A percentile compares a stretch with the other conserved stretches of the same genome.
Evolutionary conservation across 2,888 invertebrate species (phyloP).

Genomic region (Trissolcus japonicus): DNA sequence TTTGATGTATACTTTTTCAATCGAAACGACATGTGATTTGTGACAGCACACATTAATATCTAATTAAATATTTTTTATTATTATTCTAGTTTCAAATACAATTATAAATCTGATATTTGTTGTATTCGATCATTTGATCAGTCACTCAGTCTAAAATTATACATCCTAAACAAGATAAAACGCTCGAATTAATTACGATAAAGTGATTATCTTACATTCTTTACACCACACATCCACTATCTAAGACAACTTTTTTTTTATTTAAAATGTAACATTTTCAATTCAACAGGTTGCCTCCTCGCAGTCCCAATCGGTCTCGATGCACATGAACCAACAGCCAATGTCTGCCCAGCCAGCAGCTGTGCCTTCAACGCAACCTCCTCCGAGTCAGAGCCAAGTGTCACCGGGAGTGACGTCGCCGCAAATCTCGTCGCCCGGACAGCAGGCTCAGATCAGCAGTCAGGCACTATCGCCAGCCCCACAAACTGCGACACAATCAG

Average conservation of each 20-base stretch:
- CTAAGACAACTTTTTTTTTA: background rate
- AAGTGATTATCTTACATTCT: too few species aligned
- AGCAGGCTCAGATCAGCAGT: slow-evolving; percentile 33
- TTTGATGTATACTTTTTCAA: too few species aligned
- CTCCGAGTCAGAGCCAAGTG: slow-evolving; percentile 59
- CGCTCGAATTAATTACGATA: too few species aligned
- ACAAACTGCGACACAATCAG: slow-evolving; percentile 11
- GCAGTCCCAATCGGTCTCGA: slow-evolving; percentile 19
- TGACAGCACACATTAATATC: too few species aligned
- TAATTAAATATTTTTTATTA: too few species aligned
- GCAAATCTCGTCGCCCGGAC: slow-evolving; percentile 51
- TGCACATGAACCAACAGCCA: slow-evolving; percentile 65
- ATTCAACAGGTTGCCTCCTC: slow-evolving; percentile 28
- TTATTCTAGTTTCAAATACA: too few species aligned
- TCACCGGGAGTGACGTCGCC: slow-evolving; percentile 52
- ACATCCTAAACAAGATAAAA: too few species aligned
- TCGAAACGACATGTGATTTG: too few species aligned
- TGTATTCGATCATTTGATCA: too few species aligned
- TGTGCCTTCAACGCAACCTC: slow-evolving; percentile 62
- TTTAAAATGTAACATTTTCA: background rate
- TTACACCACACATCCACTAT: too few species aligned
- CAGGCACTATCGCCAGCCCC: slow-evolving; percentile 24
- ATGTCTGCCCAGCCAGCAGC: slow-evolving; percentile 56
- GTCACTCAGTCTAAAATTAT: too few species aligned
- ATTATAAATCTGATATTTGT: too few species aligned